Evolutionary conservation across 2,888 invertebrate genomes (phyloP).

Genomic region (Drosophila buzzatii): DNA sequence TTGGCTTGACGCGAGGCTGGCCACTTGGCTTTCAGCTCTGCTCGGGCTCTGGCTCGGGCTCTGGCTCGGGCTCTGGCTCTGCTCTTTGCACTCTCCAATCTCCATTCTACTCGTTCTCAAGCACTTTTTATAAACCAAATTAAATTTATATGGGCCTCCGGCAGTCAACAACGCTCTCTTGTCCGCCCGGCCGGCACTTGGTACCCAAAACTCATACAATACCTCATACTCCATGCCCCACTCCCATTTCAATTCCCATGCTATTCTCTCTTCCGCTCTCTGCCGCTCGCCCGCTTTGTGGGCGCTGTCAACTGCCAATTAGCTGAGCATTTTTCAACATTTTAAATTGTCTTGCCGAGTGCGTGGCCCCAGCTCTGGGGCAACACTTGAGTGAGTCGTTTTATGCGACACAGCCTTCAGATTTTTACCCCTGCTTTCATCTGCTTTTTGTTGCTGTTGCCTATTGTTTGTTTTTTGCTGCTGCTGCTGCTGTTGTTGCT

Average conservation of each 20-base stretch:
- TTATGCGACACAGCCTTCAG: conserved; percentile 56
- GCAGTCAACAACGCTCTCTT: conserved; percentile 9
- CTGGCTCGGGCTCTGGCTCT: too few species aligned
- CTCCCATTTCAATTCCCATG: not conserved
- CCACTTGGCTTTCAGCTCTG: conserved; percentile 59
- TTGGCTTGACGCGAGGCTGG: conserved; percentile 26
- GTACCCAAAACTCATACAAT: conserved; percentile 18
- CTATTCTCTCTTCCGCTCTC: not conserved
- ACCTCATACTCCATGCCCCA: not conserved
- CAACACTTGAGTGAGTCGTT: conserved; percentile 72
- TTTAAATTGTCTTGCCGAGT: conserved; percentile 76
- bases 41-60: not conserved
- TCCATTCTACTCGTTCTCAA: conserved; percentile 54
- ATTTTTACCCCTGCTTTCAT: conserved; percentile 27
- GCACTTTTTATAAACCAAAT: conserved; percentile 77
- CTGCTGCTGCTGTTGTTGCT: not conserved
- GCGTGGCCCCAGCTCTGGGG: conserved; percentile 64
- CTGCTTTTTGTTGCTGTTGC: not conserved
- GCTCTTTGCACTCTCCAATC: conserved; percentile 17
- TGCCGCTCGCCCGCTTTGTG: conserved; percentile 42
- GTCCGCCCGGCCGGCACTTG: not conserved
- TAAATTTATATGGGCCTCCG: conserved; percentile 68
- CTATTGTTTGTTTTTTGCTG: not conserved
- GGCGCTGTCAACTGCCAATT: conserved; percentile 76
- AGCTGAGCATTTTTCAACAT: conserved; percentile 78